Evolutionary conservation across 2,113 vertebrate species (phyloP).

Genomic region (Cathartes aura): DNA sequence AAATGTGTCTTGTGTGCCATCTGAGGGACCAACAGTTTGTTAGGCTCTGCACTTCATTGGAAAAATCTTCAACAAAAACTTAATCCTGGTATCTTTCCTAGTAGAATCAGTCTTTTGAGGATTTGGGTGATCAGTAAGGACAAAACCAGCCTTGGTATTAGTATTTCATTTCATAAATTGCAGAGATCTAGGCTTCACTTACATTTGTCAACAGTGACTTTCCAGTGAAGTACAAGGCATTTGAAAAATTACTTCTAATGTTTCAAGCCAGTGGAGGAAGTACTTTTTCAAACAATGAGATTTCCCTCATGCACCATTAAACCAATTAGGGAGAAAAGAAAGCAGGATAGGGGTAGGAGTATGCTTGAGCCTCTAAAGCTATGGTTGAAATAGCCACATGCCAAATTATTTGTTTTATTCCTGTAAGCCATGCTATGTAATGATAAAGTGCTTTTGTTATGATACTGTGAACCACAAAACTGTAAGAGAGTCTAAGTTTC

Average conservation of each 20-base stretch:
- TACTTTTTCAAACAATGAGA: background rate
- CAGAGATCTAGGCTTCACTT: too few relatives aligned
- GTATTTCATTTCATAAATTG: too few relatives aligned
- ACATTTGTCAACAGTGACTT: background rate
- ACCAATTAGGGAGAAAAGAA: background rate
- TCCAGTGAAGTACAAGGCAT: background rate
- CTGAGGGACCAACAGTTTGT: background rate
- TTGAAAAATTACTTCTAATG: conserved; percentile 27
- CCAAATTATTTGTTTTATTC: background rate
- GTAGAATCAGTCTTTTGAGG: conserved; percentile 8
- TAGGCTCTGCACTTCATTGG: background rate
- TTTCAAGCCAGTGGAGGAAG: background rate
- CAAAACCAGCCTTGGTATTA: too few relatives aligned
- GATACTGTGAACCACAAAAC: background rate
- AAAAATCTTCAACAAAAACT: conserved; percentile 38
- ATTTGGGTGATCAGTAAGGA: background rate
- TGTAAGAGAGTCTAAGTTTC: background rate
- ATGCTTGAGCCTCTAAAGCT: background rate
- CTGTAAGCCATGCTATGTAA: background rate
- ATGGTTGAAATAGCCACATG: background rate
- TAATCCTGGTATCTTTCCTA: background rate
- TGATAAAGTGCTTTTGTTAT: background rate
- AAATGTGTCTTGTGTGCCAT: background rate
- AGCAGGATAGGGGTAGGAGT: background rate
- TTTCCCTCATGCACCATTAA: background rate